A percentile compares a stretch with the other conserved stretches of the same genome.
Evolutionary conservation across 2,888 invertebrate genomes (phyloP).

Genomic region (Leucoptera coffeella): DNA sequence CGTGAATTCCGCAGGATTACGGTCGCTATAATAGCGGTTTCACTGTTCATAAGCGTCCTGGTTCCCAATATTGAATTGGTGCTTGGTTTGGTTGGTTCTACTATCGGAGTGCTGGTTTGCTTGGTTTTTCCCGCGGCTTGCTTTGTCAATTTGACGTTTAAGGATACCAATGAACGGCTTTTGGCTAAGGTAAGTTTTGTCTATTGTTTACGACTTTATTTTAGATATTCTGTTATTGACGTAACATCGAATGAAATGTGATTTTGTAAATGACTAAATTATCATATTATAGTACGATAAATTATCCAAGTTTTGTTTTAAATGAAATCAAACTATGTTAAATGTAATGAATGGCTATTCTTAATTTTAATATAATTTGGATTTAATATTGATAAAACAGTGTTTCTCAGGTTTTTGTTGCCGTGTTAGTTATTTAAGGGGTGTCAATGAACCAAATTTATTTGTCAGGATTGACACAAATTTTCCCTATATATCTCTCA

Average conservation of each 20-base stretch:
- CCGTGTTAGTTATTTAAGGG: too few relatives aligned
- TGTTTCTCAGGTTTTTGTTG: too few relatives aligned
- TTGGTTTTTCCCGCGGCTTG: slow-evolving; percentile 89
- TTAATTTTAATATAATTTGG: too few relatives aligned
- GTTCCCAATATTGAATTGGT: slow-evolving; percentile 94
- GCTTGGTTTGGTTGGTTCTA: slow-evolving; percentile 89
- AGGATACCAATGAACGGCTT: slow-evolving; percentile 76
- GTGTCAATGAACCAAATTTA: too few relatives aligned
- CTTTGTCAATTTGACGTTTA: slow-evolving; percentile 77
- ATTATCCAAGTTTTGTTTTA: neutral
- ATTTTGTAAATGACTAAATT: neutral
- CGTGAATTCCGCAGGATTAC: slow-evolving; percentile 79
- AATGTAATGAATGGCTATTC: too few relatives aligned
- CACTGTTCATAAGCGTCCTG: slow-evolving; percentile 74
- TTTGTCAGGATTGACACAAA: too few relatives aligned
- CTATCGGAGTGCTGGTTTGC: slow-evolving; percentile 90
- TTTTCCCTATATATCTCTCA: too few relatives aligned
- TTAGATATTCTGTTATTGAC: too few relatives aligned
- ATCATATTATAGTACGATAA: neutral
- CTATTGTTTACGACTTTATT: too few relatives aligned
- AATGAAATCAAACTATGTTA: too few relatives aligned
- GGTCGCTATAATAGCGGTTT: slow-evolving; percentile 64
- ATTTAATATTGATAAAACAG: too few relatives aligned
- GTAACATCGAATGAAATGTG: too few relatives aligned
- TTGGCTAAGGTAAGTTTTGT: slow-evolving; percentile 66